Evolutionary conservation across 2,797 vertebrate species (phyloP), one percentile per base, ranked within the genome.

Genomic region (Tachyglossus aculeatus): DNA sequence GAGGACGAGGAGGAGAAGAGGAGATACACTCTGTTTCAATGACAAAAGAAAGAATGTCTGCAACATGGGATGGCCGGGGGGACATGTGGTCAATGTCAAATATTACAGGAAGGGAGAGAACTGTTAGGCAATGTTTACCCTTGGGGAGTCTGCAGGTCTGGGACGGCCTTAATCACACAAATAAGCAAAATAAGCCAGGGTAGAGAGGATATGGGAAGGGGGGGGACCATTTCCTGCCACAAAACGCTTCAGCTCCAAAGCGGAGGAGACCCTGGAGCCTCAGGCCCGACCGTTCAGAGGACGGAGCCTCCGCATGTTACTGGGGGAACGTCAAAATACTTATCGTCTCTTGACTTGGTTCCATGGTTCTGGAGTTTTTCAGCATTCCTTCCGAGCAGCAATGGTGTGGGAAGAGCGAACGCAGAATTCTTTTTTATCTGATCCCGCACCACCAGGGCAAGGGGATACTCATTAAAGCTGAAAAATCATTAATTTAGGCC

Each of bases 51-150:
- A 51, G 64, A 32, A 14, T 60, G 33, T 14, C 15, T 33, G 21
- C 22, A 15, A 58, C 57, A 13, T 38, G 63, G 64, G 63, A 55
- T 34, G 9, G 29, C 2, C 3, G 25, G 32, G 77, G 21, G 54
- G 24, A 18, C n/a, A 9, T 41, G 16, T 22, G 27, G 38, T 39
- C 2, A 7, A 36, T 0, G 38, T 29, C 40, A 29, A 44, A 22
- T 8, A 14, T 21, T 18, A 33, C 58, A 12, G 61, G 31, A 19
- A n/a, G 48, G 76, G 74, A 54, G 57, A 64, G 34, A 2, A 18
- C 2, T 0, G 22, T 43, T 36, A 62, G 32, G 82, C 78, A 60
- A 73, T 57, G 50, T 72, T 85, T 74, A 72, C 71, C 43, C 7
- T 36, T 33, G 2, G 0, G 12, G 56, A 50, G 39, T 62, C 31